These are phyloP conservation scores for Sterna hirundo DNA, from an alignment of 2,113 vertebrate genomes.

Conservation along the genomic window DNA sequence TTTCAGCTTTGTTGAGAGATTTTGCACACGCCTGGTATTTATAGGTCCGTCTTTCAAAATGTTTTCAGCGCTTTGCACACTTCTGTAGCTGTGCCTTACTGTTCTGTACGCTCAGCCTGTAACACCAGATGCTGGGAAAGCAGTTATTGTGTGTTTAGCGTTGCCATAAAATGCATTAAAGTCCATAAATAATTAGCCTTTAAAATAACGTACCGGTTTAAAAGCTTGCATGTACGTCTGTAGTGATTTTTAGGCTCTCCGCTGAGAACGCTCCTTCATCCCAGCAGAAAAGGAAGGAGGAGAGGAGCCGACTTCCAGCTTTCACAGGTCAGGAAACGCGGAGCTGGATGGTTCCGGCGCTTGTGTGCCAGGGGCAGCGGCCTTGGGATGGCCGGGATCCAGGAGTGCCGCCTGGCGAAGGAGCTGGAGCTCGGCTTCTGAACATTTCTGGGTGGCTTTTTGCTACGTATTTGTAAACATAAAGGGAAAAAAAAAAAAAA, in stretches of 20 bases:
- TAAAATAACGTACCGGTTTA: neutral
- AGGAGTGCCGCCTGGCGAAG: neutral
- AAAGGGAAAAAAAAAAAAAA: neutral
- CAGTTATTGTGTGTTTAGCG: fast-evolving
- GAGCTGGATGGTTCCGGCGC: neutral
- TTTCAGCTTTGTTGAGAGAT: neutral
- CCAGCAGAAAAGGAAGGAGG: neutral
- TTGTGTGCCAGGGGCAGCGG: neutral
- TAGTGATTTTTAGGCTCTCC: neutral
- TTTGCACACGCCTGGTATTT: neutral
- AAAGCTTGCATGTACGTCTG: neutral
- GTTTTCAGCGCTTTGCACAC: neutral
- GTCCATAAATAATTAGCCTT: neutral
- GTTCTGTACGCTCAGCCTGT: neutral
- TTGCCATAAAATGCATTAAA: neutral
- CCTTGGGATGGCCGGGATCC: neutral
- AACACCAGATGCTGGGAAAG: neutral
- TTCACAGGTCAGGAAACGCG: neutral
- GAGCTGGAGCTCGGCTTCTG: neutral
- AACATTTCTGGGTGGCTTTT: neutral
- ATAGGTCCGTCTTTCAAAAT: neutral
- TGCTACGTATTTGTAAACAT: neutral
- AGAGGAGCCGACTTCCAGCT: neutral
- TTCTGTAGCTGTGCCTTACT: neutral
- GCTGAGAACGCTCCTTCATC: neutral